Percentiles rank a stretch among this genome's conserved stretches.
phyloP scores from a whole-genome alignment of 64 coral and sea anemone genomes.

The Trachythela sp. region DNA sequence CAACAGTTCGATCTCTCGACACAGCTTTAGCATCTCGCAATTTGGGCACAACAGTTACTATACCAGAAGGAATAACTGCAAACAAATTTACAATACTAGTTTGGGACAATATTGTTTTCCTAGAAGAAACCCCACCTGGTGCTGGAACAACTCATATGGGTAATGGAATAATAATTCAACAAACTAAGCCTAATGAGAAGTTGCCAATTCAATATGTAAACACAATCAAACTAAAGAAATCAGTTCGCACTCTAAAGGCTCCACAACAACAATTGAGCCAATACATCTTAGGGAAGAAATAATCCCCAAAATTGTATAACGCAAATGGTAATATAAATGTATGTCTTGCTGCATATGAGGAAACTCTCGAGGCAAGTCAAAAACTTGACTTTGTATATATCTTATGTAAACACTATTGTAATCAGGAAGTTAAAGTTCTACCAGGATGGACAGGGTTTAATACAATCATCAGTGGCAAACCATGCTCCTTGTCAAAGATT shows the following conservation, averaged over 20 bases:
- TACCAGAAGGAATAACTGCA: background rate
- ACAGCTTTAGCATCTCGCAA: conserved; percentile 16
- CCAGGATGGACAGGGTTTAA: conserved; percentile 16
- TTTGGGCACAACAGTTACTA: background rate
- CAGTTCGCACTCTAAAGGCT: background rate
- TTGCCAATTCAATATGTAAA: conserved; percentile 2
- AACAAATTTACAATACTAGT: conserved; percentile 1
- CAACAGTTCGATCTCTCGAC: conserved; percentile 2
- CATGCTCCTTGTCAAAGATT: conserved; percentile 6
- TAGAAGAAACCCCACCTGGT: conserved; percentile 16
- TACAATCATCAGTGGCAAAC: background rate
- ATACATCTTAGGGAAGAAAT: background rate
- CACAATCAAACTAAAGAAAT: background rate
- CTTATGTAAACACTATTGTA: background rate
- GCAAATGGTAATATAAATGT: background rate
- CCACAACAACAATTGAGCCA: background rate
- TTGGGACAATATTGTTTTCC: conserved; percentile 23
- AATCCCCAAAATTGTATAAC: background rate
- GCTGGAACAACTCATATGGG: background rate
- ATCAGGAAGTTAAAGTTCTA: background rate
- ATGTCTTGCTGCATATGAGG: background rate
- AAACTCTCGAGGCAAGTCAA: background rate
- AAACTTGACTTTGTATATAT: background rate
- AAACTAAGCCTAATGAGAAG: background rate
- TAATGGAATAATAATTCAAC: conserved; percentile 20